Evolutionary conservation across 2,888 invertebrate species (phyloP).

Genomic region (Oxycera nigricornis): DNA sequence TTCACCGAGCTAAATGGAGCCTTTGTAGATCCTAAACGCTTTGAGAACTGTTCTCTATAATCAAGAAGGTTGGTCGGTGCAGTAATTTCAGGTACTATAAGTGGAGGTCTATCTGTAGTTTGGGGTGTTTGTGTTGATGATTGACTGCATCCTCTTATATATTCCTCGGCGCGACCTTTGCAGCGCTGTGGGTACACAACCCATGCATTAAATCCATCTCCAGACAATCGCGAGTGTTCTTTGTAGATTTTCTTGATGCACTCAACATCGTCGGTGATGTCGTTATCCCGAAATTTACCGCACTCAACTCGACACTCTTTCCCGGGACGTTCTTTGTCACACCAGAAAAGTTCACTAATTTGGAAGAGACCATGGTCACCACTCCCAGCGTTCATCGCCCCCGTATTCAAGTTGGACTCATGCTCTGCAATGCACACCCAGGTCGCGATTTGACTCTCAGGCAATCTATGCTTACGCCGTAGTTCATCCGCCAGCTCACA

Average conservation of each 20-base stretch:
- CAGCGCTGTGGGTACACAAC: slow-evolving; percentile 56
- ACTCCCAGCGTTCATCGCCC: slow-evolving; percentile 64
- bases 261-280: slow-evolving; percentile 73
- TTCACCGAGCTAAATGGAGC: neutral
- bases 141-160: slow-evolving; percentile 50
- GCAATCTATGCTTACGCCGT: slow-evolving; percentile 64
- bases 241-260: slow-evolving; percentile 71
- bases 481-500: slow-evolving; percentile 77
- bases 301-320: slow-evolving; percentile 70
- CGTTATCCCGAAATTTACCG: slow-evolving; percentile 69
- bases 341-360: slow-evolving; percentile 76
- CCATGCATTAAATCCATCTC: slow-evolving; percentile 70
- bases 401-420: slow-evolving; percentile 74
- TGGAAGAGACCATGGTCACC: slow-evolving; percentile 77
- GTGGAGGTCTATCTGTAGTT: slow-evolving; percentile 10
- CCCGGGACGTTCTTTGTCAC: slow-evolving; percentile 64
- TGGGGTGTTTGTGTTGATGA: neutral
- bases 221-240: slow-evolving; percentile 71
- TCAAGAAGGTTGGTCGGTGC: slow-evolving; percentile 28
- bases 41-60: slow-evolving; percentile 5
- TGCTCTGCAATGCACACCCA: slow-evolving; percentile 78
- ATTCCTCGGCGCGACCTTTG: slow-evolving; percentile 45
- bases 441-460: slow-evolving; percentile 66
- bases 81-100: slow-evolving; percentile 36
- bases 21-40: neutral